Evolutionary conservation across 23 tunicate genomes (phyloP).

Genomic region (Styela clava): DNA sequence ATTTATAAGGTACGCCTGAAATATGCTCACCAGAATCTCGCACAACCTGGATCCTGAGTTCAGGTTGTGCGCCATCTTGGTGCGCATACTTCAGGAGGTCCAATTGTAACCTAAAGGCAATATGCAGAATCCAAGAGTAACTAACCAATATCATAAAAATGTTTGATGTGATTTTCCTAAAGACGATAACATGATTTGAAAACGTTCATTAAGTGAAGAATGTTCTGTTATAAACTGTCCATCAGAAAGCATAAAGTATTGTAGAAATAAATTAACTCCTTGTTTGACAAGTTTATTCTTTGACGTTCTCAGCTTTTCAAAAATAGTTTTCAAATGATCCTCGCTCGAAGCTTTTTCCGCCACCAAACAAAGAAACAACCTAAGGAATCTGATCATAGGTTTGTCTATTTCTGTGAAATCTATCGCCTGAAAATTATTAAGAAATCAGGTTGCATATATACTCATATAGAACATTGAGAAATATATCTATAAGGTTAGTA

Average conservation of each 20-base stretch:
- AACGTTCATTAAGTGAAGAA: slow-evolving; percentile 12
- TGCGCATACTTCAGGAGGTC: no score
- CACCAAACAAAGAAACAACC: slow-evolving; percentile 21
- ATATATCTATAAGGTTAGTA: no score
- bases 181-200: slow-evolving; percentile 26
- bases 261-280: slow-evolving; percentile 59
- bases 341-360: neutral
- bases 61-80: no score
- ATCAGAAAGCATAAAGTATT: slow-evolving; percentile 69
- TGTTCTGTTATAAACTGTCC: slow-evolving; percentile 39
- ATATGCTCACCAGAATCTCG: no score
- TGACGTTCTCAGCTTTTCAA: slow-evolving; percentile 1
- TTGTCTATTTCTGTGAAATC: slow-evolving; percentile 64
- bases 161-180: neutral
- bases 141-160: neutral
- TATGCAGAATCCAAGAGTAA: no score
- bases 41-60: no score
- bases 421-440: slow-evolving; percentile 30
- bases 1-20: no score
- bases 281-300: slow-evolving; percentile 19
- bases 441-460: no score
- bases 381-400: slow-evolving; percentile 41
- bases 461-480: no score
- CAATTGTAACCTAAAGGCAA: no score
- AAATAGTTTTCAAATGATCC: neutral